These are phyloP conservation scores for Ictidomys tridecemlineatus DNA, from an alignment of 2,113 vertebrate genomes.

Conservation along the genomic window DNA sequence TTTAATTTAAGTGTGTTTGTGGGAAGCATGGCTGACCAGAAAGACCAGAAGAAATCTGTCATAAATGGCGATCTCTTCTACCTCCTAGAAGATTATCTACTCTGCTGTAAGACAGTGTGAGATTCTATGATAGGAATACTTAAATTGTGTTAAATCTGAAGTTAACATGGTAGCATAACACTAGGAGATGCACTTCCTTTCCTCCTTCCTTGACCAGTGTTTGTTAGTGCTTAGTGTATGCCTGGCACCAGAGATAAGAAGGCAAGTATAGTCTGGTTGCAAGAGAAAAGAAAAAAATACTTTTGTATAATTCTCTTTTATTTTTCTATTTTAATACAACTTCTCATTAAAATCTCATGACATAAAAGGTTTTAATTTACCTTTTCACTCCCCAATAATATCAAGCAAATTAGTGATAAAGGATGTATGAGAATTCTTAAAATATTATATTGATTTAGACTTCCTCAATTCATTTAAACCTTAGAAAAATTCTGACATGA, in stretches of 20 bases:
- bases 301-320: not conserved
- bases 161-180: not conserved
- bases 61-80: not conserved
- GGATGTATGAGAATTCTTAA: not conserved
- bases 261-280: not conserved
- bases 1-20: not conserved
- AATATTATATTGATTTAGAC: not conserved
- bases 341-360: not conserved
- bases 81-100: not conserved
- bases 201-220: not conserved
- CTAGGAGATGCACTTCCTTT: not conserved
- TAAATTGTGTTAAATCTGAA: slow-evolving; percentile 12
- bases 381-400: not conserved
- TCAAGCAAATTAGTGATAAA: not conserved
- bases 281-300: not conserved
- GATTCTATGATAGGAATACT: not conserved
- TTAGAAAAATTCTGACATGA: not conserved
- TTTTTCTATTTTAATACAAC: not conserved
- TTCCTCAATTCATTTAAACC: not conserved
- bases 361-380: not conserved
- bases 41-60: not conserved
- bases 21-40: not conserved
- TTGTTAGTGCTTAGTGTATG: not conserved
- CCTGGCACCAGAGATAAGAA: not conserved
- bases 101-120: not conserved